phyloP scores from a whole-genome alignment of 2,888 invertebrate genomes.

The Seira sanloemensis region DNA sequence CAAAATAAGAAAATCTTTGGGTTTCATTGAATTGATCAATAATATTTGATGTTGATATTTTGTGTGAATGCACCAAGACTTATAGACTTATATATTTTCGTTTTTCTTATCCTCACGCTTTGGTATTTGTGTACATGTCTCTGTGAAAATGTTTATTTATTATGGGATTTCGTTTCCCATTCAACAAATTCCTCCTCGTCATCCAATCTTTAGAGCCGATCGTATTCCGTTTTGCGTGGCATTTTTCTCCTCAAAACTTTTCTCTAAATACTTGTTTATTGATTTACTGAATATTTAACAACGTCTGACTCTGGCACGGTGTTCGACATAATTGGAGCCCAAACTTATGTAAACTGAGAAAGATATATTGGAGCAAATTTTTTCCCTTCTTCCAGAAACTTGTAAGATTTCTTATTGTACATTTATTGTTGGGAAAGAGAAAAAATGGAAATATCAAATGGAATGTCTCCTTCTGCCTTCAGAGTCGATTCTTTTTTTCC shows the following conservation, averaged over 20 bases:
- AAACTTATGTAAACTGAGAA: not conserved
- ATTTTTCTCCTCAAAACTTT: not conserved
- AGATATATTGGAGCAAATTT: constrained; percentile 3
- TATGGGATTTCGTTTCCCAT: too few species aligned
- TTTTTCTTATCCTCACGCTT: too few species aligned
- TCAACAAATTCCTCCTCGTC: too few species aligned
- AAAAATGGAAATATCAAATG: not conserved
- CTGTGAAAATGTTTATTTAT: too few species aligned
- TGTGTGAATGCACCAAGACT: too few species aligned
- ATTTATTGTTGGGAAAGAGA: not conserved
- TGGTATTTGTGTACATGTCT: too few species aligned
- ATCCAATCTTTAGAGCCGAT: too few species aligned
- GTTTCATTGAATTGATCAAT: too few species aligned
- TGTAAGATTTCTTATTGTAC: constrained; percentile 6
- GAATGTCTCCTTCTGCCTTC: too few species aligned
- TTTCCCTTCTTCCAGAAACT: not conserved
- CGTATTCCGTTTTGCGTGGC: not conserved
- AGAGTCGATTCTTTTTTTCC: not conserved
- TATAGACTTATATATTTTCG: too few species aligned
- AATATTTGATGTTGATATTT: too few species aligned
- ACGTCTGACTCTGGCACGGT: constrained; percentile 45
- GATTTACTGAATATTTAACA: constrained; percentile 74
- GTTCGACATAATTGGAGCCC: constrained; percentile 11
- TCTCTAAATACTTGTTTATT: constrained; percentile 65
- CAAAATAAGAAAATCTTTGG: too few species aligned